These are phyloP conservation scores for Iphiclides podalirius DNA, from an alignment of 2,888 invertebrate genomes.

Conservation along the genomic window DNA sequence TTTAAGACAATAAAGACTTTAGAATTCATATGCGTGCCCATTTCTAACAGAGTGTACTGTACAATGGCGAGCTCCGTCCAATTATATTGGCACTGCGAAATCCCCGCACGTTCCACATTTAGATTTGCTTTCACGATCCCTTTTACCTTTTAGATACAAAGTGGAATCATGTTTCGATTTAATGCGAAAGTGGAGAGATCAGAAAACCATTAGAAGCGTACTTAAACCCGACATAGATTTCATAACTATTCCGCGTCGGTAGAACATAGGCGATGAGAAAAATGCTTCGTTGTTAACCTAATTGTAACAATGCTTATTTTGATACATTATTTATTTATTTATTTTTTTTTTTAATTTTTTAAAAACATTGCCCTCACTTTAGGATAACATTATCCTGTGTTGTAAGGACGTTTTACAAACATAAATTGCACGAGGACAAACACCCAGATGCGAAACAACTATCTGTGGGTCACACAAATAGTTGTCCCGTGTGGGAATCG, in stretches of 20 bases:
- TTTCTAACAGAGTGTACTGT: not conserved
- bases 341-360: too few relatives aligned
- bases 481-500: too few relatives aligned
- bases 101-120: slow-evolving; percentile 19
- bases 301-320: too few relatives aligned
- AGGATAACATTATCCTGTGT: too few relatives aligned
- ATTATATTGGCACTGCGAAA: slow-evolving; percentile 6
- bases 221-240: slow-evolving; percentile 2
- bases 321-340: too few relatives aligned
- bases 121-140: slow-evolving; percentile 13
- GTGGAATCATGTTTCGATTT: slow-evolving; percentile 17
- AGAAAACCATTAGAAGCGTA: slow-evolving; percentile 21
- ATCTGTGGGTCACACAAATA: too few relatives aligned
- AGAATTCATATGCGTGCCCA: not conserved
- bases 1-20: too few relatives aligned
- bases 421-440: too few relatives aligned
- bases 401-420: too few relatives aligned
- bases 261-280: not conserved
- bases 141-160: slow-evolving; percentile 14
- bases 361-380: too few relatives aligned
- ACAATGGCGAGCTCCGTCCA: not conserved
- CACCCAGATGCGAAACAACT: too few relatives aligned
- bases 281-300: too few relatives aligned
- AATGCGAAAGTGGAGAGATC: slow-evolving; percentile 17
- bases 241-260: not conserved